phyloP scores from a whole-genome alignment of 2,888 invertebrate genomes.

The Diarsia rubi region DNA sequence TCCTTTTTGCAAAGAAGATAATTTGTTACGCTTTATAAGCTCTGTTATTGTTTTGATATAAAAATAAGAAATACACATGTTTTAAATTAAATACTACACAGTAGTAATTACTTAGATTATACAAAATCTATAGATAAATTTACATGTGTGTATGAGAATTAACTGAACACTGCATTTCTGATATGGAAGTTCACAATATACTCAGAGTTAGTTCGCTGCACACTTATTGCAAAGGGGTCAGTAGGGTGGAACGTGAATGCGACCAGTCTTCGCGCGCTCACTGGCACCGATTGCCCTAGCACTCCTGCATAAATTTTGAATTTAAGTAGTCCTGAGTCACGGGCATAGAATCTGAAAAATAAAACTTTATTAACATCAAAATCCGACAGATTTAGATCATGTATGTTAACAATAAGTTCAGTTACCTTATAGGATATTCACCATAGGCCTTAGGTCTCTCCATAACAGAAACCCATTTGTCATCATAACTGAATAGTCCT shows the following conservation, averaged over 20 bases:
- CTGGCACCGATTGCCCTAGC: slow-evolving; percentile 93
- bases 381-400: neutral
- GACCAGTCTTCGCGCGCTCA: slow-evolving; percentile 94
- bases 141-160: slow-evolving; percentile 57
- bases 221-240: slow-evolving; percentile 98
- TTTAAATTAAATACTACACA: slow-evolving; percentile 63
- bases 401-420: neutral
- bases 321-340: slow-evolving; percentile 95
- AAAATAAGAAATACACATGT: slow-evolving; percentile 24
- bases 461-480: slow-evolving; percentile 98
- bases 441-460: slow-evolving; percentile 98
- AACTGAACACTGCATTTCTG: slow-evolving; percentile 91
- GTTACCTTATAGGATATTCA: slow-evolving; percentile 97
- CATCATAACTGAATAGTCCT: slow-evolving; percentile 98
- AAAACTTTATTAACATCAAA: neutral
- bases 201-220: slow-evolving; percentile 97
- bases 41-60: slow-evolving; percentile 24
- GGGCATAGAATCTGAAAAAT: slow-evolving; percentile 93
- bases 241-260: slow-evolving; percentile 99
- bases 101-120: slow-evolving; percentile 62
- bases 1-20: slow-evolving; percentile 26
- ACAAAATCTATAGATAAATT: slow-evolving; percentile 43
- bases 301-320: slow-evolving; percentile 97
- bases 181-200: slow-evolving; percentile 99
- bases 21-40: slow-evolving; percentile 31